These are phyloP conservation scores for Chaenodraco wilsoni DNA, from an alignment of 2,797 vertebrate species.

Conservation along the genomic window DNA sequence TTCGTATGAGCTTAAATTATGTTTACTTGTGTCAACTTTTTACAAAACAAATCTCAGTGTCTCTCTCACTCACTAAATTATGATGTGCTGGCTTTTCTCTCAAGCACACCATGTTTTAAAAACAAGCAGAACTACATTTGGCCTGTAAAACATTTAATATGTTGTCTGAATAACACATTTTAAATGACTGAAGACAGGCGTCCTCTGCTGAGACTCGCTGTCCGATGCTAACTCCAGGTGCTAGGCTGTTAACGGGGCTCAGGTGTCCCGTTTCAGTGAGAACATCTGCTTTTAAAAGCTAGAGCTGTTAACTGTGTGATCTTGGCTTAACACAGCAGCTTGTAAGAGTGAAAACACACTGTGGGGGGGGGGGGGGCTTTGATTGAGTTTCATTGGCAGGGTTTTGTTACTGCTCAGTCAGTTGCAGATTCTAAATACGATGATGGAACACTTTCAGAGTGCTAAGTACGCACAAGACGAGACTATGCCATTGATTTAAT, in stretches of 20 bases:
- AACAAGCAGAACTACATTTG: slow-evolving; percentile 22
- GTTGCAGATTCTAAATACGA: slow-evolving; percentile 16
- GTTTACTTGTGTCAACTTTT: background rate
- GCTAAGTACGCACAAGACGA: slow-evolving; percentile 24
- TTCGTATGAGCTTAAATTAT: background rate
- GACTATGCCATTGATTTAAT: slow-evolving; percentile 37
- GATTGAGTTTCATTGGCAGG: slow-evolving; percentile 34
- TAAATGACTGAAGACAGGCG: slow-evolving; percentile 6
- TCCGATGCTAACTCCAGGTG: slow-evolving; percentile 35
- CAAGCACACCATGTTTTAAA: slow-evolving; percentile 33
- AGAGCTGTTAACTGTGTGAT: slow-evolving; percentile 37
- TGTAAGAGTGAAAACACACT: slow-evolving; percentile 28
- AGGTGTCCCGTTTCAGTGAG: slow-evolving; percentile 34
- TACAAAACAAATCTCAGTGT: slow-evolving; percentile 6
- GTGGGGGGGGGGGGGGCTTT: background rate
- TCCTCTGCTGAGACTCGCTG: slow-evolving; percentile 15
- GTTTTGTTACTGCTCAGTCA: slow-evolving; percentile 21
- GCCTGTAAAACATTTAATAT: background rate
- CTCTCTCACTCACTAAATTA: background rate
- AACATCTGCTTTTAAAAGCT: slow-evolving; percentile 60
- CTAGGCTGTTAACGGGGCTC: slow-evolving; percentile 34
- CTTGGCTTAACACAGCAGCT: slow-evolving; percentile 37
- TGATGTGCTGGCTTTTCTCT: slow-evolving; percentile 5
- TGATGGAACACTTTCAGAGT: slow-evolving; percentile 10
- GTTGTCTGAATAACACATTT: slow-evolving; percentile 13